phyloP scores from a whole-genome alignment of 2,113 vertebrate species.

The Apistogramma diplotaenia region DNA sequence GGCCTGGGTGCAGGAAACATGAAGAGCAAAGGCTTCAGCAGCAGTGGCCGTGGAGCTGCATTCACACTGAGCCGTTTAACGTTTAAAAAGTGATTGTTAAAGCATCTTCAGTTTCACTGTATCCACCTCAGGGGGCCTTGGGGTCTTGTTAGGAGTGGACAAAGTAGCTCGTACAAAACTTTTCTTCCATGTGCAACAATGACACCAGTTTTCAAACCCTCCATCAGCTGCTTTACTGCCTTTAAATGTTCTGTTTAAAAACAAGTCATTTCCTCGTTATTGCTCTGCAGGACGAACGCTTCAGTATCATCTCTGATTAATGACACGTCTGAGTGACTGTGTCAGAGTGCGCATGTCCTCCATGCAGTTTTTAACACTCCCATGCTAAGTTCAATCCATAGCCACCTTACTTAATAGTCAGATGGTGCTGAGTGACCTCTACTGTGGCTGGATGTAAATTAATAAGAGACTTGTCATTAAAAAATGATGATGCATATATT shows the following conservation, averaged over 20 bases:
- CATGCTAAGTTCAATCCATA: not conserved
- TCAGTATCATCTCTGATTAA: constrained; percentile 4
- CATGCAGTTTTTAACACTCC: constrained; percentile 29
- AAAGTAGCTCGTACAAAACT: not conserved
- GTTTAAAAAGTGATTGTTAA: constrained; percentile 14
- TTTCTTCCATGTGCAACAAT: no score
- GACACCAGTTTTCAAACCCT: not conserved
- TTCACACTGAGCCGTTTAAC: constrained; percentile 28
- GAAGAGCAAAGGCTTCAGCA: not conserved
- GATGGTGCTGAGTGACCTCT: constrained; percentile 14
- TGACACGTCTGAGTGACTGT: not conserved
- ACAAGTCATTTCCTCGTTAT: not conserved
- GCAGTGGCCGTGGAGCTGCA: not conserved
- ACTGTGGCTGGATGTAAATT: constrained; percentile 16
- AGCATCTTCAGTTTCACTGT: not conserved
- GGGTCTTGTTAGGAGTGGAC: not conserved
- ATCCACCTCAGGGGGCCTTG: not conserved
- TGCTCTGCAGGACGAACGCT: not conserved
- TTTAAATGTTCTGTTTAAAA: constrained; percentile 18
- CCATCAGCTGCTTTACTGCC: not conserved
- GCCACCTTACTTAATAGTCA: constrained; percentile 5
- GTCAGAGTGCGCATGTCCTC: constrained; percentile 7
- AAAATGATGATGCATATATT: constrained; percentile 21
- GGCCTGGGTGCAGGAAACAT: not conserved
- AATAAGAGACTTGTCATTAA: constrained; percentile 28